These are phyloP conservation scores for Catharus minimus DNA, from an alignment of 2,113 vertebrate species.

Conservation along the genomic window DNA sequence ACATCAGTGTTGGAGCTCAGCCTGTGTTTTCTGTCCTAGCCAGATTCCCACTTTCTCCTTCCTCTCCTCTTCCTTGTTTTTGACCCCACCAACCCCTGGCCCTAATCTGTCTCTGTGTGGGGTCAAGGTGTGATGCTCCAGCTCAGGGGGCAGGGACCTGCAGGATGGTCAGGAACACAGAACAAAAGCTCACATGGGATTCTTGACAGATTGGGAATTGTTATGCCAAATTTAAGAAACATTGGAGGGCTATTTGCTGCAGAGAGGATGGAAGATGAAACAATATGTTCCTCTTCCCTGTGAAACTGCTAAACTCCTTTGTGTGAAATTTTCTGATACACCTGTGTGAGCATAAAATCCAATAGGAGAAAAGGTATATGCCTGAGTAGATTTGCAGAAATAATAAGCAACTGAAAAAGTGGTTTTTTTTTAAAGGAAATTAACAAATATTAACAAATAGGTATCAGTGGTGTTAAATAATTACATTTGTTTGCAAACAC, in stretches of 20 bases:
- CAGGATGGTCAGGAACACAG: background rate
- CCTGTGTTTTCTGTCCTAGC: background rate
- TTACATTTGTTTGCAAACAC: background rate
- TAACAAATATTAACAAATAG: background rate
- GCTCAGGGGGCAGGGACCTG: background rate
- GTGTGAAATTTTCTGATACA: background rate
- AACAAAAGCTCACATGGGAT: background rate
- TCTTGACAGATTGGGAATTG: background rate
- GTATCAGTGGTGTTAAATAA: background rate
- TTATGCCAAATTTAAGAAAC: background rate
- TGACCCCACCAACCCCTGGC: accelerated
- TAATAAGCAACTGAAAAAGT: background rate
- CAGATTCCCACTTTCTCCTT: background rate
- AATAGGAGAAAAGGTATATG: background rate
- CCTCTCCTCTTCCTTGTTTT: background rate
- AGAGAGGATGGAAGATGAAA: background rate
- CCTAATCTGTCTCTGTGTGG: background rate
- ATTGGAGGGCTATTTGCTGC: background rate
- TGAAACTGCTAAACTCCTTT: background rate
- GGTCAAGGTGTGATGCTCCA: background rate
- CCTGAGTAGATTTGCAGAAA: background rate
- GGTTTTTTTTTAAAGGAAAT: background rate
- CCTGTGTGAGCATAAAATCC: background rate
- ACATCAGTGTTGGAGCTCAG: background rate
- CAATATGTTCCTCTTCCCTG: background rate